A percentile compares a stretch with the other conserved stretches of the same genome.
Evolutionary conservation across 2,797 vertebrate genomes (phyloP).

Genomic region (Stomatorhinus walkeri): DNA sequence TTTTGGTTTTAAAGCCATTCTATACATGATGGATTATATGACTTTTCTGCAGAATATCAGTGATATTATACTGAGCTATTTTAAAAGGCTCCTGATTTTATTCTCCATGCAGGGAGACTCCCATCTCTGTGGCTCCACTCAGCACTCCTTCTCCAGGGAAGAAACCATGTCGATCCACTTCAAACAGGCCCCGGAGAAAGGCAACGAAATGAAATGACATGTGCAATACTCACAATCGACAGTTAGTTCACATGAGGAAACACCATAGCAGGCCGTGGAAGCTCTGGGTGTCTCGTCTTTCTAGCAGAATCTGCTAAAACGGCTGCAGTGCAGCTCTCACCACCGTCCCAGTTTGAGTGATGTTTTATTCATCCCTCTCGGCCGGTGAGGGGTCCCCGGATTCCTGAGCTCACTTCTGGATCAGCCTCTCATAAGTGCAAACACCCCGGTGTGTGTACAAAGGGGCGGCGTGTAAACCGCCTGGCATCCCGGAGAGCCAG

Average conservation of each 20-base stretch:
- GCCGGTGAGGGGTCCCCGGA: neutral
- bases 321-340: constrained; percentile 26
- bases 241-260: neutral
- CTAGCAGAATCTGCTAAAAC: constrained; percentile 29
- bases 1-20: neutral
- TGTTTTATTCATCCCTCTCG: constrained; percentile 41
- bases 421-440: constrained; percentile 11
- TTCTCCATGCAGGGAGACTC: neutral
- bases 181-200: neutral
- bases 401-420: constrained; percentile 21
- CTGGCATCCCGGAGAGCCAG: neutral
- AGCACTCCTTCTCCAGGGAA: neutral
- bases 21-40: neutral
- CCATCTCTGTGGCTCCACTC: neutral
- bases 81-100: neutral
- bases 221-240: neutral
- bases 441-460: constrained; percentile 21
- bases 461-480: neutral
- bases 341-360: constrained; percentile 32
- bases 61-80: neutral
- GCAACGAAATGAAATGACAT: neutral
- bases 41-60: neutral
- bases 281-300: constrained; percentile 24
- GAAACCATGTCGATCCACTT: neutral
- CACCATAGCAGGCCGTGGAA: neutral